Evolutionary conservation across 2,888 invertebrate species (phyloP).

Genomic region (Phorcus lineatus): DNA sequence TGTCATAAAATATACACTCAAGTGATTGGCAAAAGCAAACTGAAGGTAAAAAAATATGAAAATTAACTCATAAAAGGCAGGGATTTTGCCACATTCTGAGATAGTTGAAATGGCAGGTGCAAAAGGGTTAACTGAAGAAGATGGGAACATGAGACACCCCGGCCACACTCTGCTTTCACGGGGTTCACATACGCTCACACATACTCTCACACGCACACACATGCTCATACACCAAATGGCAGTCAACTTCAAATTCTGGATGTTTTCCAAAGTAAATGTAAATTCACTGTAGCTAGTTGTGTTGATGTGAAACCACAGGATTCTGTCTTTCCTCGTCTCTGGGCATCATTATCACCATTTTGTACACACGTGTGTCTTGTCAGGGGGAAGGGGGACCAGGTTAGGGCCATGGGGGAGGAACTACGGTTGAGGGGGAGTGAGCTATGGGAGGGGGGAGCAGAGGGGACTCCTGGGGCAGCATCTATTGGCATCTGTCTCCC

Average conservation of each 20-base stretch:
- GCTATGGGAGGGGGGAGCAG: neutral
- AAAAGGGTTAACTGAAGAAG: neutral
- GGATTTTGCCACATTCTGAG: no score
- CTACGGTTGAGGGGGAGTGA: neutral
- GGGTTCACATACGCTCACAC: neutral
- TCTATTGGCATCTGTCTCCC: neutral
- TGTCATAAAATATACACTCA: no score
- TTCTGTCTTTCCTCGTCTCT: conserved; percentile 5
- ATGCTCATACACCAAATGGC: neutral
- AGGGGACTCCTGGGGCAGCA: neutral
- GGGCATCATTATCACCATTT: conserved; percentile 1
- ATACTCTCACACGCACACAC: no score
- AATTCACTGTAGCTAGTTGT: conserved; percentile 11
- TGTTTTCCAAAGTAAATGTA: conserved; percentile 18
- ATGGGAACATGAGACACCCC: neutral
- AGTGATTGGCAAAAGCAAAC: no score
- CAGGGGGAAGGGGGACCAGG: neutral
- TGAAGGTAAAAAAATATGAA: no score
- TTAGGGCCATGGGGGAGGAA: neutral
- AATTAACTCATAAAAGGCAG: no score
- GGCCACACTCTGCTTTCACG: neutral
- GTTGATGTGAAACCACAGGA: conserved; percentile 12
- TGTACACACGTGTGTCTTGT: conserved; percentile 18
- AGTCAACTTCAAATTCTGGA: conserved; percentile 24
- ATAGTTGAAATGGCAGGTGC: neutral